Base-by-base conservation (phyloP, 2,888 invertebrate genomes). In the Aleiodes testaceus region DNA sequence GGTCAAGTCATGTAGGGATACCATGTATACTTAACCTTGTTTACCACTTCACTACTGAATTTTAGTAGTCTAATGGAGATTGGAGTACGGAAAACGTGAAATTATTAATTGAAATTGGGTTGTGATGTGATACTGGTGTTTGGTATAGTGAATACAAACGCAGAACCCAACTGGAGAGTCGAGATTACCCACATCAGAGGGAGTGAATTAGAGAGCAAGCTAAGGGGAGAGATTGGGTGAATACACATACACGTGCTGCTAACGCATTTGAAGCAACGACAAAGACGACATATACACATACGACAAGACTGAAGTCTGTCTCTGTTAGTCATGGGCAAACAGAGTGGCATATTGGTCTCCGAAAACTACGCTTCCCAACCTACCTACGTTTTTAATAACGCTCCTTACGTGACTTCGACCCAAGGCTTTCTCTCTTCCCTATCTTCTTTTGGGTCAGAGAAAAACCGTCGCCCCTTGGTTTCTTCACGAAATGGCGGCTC, bases 321-420 rank as follows among this genome's bases (percentile, higher is more conserved):
- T 59, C 59, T 59, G 59, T 59, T 59, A 59, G 59, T 59, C 74
- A 71, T 73, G 74, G 77, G 78, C 77, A 79, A 80, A 79, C 78
- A 79, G 70, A 69, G 75, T 59, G 74, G 77, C 78, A 79, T 79
- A 82, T 82, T 83, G 81, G 59, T 79, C 78, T 79, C 78, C 78
- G 76, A 81, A 82, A 84, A 84, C 80, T 79, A 78, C 76, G 76
- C 72, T 66, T 78, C 64, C 75, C 79, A 74, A 36, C 75, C 79
- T 76, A 73, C 59, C 75, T 78, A 80, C 79, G 79, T 82, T 83
- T 84, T 84, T 84, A 84, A 84, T 84, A 84, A 84, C 79, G 77
- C 78, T 76, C 36, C 80, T 79, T 80, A 80, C 81, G 81, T 82
- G 80, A 80, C 80, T 79, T 68, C 59, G 63, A 70, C 64, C 64